Evolutionary conservation across 2,888 invertebrate genomes (phyloP), one percentile per base, ranked within the genome.

Genomic region (Subacronicta megacephala): DNA sequence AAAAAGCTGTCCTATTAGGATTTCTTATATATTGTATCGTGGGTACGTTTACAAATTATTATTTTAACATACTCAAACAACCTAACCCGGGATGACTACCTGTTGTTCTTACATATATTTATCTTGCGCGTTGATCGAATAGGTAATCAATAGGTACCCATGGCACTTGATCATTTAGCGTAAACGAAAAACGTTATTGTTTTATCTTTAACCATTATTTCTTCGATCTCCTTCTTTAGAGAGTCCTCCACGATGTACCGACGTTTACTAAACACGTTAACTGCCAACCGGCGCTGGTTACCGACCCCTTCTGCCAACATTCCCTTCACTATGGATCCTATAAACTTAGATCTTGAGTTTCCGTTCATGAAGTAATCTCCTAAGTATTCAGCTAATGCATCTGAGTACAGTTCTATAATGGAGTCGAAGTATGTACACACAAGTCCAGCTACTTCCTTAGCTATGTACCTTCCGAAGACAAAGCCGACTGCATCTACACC

Each of bases 381-480:
- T 1, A 88, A 59, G 60, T 82, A 87, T 3, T 49, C 13, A 0
- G 17, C 36, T 3, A 90, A 52, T 0, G 61, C 65, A 0, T 20
- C 18, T 2, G 62, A 63, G 43, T 89, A 90, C 4, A 88, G 41
- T 13, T 82, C 79, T 26, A 76, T 63, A 3, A 89, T 62, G 0
- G 88, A 84, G 36, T 80, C 74, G 42, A 85, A 90, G 53, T 85
- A 88, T 43, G 73, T 76, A 3, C 17, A 46, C 0, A 50, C 73
- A 3, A 90, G 65, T 20, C 83, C 75, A 3, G 71, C 61, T 0
- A 83, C 58, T 62, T 89, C 90, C 12, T 66, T 66, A 0, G 78
- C 79, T 20, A 89, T 72, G 38, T 83, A 81, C 15, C 77, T 81
- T 0, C 87, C 87, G 16, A 88, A 85, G 10, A 78, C 61, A 9